Evolutionary conservation across 2,888 invertebrate genomes (phyloP), one percentile per base, ranked within the genome.

Genomic region (Stenolophus ochropezus): DNA sequence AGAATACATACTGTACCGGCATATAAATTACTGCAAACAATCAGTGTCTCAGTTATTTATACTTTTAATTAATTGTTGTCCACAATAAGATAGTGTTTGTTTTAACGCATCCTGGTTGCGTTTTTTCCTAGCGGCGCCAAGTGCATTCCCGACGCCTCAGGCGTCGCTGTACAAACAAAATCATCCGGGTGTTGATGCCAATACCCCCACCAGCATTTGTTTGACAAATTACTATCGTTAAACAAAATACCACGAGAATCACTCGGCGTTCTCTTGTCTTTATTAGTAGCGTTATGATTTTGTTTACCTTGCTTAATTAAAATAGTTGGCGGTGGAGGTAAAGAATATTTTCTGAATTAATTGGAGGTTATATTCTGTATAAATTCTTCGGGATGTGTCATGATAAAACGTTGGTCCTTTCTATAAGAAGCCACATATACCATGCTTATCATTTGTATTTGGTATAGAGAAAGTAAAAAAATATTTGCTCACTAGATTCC

Each of bases 301-400:
- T 61, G 61, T 25, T 61, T 23, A 61, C 61, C 61, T 61, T 61
- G 61, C 61, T 61, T 61, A 61, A 61, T 61, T 61, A 61, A 61
- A 61, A 61, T 61, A 61, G 61, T 61, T 61, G 61, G 61, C 61
- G 61, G 20, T 23, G n/a, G 11, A 1, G 33, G 6, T 42, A 42
- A 42, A 11, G 33, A 42, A 42, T 42, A 42, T 42, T 42, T 42
- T 42, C 33, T 42, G 33, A 42, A 42, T 42, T 42, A 42, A 42
- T 42, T 42, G 33, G 33, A 42, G 33, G 33, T 11, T 42, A 11
- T 42, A 42, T 42, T 42, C 11, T 42, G 33, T 42, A 11, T 11
- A 42, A 42, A 42, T 42, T 42, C 33, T 11, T 42, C 33, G 2
- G 11, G 33, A 8, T 42, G 51, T 16, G 18, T 51, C 18, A 14